Evolutionary conservation across 2,113 vertebrate genomes (phyloP).

Genomic region (Tonatia bakeri): DNA sequence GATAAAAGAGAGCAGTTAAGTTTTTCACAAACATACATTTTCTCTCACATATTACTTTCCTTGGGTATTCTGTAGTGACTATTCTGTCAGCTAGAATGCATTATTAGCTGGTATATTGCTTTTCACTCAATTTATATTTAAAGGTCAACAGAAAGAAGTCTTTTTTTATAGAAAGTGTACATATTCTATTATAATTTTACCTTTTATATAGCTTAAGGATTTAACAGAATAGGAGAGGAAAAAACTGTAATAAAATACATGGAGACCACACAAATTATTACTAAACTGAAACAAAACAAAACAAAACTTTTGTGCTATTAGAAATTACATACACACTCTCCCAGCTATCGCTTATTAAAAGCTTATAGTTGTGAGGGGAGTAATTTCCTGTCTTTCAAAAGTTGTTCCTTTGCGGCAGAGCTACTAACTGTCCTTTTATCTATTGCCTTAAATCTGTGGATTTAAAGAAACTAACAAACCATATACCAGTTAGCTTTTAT

Average conservation of each 20-base stretch:
- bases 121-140: conserved; percentile 43
- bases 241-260: background rate
- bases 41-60: conserved; percentile 16
- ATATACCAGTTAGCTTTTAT: background rate
- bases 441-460: background rate
- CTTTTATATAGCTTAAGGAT: conserved; percentile 22
- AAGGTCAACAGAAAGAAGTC: conserved; percentile 18
- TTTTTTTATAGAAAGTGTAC: background rate
- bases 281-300: background rate
- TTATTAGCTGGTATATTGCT: conserved; percentile 39
- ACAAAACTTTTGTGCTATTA: background rate
- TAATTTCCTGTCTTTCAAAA: background rate
- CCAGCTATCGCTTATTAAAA: background rate
- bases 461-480: conserved; percentile 13
- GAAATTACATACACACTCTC: background rate
- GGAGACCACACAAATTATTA: background rate
- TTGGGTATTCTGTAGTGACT: conserved; percentile 30
- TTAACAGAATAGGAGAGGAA: background rate
- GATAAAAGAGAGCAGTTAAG: conserved; percentile 15
- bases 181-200: background rate
- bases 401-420: background rate
- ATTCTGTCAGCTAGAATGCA: conserved; percentile 21
- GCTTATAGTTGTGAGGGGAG: background rate
- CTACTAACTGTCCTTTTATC: background rate
- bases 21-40: background rate